These are phyloP conservation scores for Onthophagus sagittarius DNA, from an alignment of 2,888 invertebrate genomes.

Conservation along the genomic window DNA sequence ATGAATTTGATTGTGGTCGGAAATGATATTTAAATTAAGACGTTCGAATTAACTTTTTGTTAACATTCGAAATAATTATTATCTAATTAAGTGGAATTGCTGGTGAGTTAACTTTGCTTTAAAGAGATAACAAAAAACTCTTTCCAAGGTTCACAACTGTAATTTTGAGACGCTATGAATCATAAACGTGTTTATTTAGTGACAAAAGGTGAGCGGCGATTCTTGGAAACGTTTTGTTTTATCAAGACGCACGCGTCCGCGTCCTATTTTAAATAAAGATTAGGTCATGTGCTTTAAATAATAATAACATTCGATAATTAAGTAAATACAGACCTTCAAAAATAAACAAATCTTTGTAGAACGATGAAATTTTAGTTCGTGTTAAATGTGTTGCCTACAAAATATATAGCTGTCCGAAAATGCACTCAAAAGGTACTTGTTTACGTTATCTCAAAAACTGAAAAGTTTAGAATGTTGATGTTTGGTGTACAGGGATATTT, in stretches of 20 bases:
- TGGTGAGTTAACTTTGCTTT: too few relatives aligned
- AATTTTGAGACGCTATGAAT: neutral
- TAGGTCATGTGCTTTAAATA: neutral
- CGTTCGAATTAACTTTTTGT: neutral
- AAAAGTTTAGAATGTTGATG: too few relatives aligned
- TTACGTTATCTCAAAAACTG: too few relatives aligned
- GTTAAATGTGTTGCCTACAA: too few relatives aligned
- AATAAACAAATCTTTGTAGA: too few relatives aligned
- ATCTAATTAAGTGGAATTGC: too few relatives aligned
- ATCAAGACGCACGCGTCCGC: neutral
- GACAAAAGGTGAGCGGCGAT: neutral
- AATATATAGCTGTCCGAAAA: too few relatives aligned
- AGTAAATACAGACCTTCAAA: too few relatives aligned
- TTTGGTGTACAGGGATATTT: too few relatives aligned
- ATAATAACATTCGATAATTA: neutral
- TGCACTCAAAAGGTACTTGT: too few relatives aligned
- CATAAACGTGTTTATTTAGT: neutral
- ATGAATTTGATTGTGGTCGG: neutral
- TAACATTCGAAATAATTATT: too few relatives aligned
- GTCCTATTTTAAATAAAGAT: neutral
- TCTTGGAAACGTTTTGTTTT: neutral
- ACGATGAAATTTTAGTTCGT: too few relatives aligned
- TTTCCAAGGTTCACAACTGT: neutral
- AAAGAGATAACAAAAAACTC: neutral
- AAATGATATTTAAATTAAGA: neutral